These are phyloP conservation scores for Syrmaticus mikado DNA, from an alignment of 2,113 vertebrate genomes.

Conservation along the genomic window DNA sequence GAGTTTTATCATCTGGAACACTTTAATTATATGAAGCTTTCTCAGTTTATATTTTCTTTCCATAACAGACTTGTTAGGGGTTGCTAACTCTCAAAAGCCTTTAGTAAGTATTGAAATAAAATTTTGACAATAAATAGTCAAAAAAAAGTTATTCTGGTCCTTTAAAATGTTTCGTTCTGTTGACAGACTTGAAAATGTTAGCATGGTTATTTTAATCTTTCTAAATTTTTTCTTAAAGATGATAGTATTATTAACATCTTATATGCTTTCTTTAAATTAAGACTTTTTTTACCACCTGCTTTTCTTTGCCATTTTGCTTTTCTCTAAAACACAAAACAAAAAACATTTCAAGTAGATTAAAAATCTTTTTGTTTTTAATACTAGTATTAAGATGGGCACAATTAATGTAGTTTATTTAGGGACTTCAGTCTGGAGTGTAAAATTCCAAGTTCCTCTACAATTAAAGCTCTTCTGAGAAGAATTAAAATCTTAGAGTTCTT, in stretches of 20 bases:
- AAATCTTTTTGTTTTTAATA: background rate
- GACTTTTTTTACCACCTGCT: background rate
- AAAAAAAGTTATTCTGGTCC: background rate
- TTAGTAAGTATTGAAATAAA: background rate
- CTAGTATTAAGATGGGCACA: background rate
- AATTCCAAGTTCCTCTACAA: background rate
- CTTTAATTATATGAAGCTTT: background rate
- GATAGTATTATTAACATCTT: background rate
- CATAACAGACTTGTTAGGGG: background rate
- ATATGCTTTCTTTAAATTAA: background rate
- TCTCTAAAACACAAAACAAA: background rate
- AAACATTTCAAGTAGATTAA: background rate
- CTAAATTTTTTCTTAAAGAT: background rate
- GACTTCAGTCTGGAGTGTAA: background rate
- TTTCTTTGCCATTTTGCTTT: background rate
- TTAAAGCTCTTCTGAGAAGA: background rate
- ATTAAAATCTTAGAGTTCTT: background rate
- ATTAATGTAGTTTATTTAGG: background rate
- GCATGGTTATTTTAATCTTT: background rate
- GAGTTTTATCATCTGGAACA: slow-evolving; percentile 38
- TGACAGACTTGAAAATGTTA: background rate
- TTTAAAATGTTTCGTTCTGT: background rate
- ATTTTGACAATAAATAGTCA: background rate
- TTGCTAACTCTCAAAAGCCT: background rate
- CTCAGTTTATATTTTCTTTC: slow-evolving; percentile 17